These are phyloP conservation scores for Hylaea fasciaria DNA, from an alignment of 2,888 invertebrate genomes.

Conservation along the genomic window DNA sequence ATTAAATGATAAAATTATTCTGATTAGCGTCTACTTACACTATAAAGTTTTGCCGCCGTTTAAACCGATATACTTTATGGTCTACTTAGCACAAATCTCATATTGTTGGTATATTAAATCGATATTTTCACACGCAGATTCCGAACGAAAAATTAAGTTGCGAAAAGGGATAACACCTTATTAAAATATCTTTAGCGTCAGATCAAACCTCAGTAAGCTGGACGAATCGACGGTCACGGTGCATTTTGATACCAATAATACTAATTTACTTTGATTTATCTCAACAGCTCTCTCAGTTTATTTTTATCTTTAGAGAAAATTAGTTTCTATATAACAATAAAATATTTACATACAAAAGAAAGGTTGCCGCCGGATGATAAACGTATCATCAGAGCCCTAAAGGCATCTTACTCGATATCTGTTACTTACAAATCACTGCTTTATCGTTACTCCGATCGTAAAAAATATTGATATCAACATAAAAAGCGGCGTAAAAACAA, in stretches of 20 bases:
- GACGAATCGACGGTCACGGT: constrained; percentile 62
- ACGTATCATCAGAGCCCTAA: constrained; percentile 72
- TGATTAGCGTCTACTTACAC: constrained; percentile 16
- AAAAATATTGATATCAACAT: constrained; percentile 83
- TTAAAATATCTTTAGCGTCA: constrained; percentile 69
- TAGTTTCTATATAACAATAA: constrained; percentile 68
- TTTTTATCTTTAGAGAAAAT: constrained; percentile 42
- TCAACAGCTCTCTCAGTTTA: constrained; percentile 28
- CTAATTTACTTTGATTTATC: constrained; percentile 44
- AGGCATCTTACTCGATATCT: constrained; percentile 77
- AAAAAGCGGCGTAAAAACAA: constrained; percentile 83
- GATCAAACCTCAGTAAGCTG: constrained; percentile 59
- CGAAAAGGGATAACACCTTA: constrained; percentile 56
- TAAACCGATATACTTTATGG: constrained; percentile 65
- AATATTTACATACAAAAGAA: constrained; percentile 80
- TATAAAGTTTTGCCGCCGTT: constrained; percentile 26
- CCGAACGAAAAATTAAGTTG: constrained; percentile 19
- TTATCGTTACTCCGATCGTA: constrained; percentile 80
- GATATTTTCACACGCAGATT: constrained; percentile 52
- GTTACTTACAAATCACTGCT: constrained; percentile 81
- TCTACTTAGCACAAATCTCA: constrained; percentile 71
- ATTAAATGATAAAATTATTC: constrained; percentile 53
- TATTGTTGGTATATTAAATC: constrained; percentile 61
- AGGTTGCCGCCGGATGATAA: constrained; percentile 78
- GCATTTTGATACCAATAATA: constrained; percentile 32